These are phyloP conservation scores for Lophotis ruficrista DNA, from an alignment of 2,113 vertebrate genomes.

Conservation along the genomic window DNA sequence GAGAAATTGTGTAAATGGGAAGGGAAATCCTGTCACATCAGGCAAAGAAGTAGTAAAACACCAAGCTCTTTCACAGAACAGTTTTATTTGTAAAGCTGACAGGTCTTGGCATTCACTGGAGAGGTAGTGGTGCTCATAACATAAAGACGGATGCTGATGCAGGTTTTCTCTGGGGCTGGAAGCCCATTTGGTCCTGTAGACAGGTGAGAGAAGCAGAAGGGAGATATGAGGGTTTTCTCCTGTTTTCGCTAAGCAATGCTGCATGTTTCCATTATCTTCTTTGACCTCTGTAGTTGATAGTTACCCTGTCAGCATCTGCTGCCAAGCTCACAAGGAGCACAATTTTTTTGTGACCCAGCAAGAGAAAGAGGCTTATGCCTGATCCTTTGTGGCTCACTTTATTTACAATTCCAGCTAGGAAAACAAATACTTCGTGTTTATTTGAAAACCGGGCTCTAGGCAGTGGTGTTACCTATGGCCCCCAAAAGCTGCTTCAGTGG, in stretches of 20 bases:
- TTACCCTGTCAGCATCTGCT: neutral
- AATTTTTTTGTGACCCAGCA: neutral
- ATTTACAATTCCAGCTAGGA: neutral
- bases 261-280: neutral
- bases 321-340: neutral
- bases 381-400: conserved; percentile 12
- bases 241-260: neutral
- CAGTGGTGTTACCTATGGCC: neutral
- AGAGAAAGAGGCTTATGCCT: neutral
- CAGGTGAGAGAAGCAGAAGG: neutral
- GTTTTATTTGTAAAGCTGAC: neutral
- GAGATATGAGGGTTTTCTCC: neutral
- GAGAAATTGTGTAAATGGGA: neutral
- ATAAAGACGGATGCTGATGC: neutral
- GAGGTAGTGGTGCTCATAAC: neutral
- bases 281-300: neutral
- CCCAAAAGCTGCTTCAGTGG: neutral
- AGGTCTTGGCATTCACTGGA: neutral
- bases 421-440: conserved; percentile 55
- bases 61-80: neutral
- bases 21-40: neutral
- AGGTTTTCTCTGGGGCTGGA: neutral
- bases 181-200: neutral
- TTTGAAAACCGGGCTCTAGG: conserved; percentile 57
- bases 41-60: neutral